Conservation (phyloP, 2,888 invertebrate species). For the Apomyelois bistriatella region DNA sequence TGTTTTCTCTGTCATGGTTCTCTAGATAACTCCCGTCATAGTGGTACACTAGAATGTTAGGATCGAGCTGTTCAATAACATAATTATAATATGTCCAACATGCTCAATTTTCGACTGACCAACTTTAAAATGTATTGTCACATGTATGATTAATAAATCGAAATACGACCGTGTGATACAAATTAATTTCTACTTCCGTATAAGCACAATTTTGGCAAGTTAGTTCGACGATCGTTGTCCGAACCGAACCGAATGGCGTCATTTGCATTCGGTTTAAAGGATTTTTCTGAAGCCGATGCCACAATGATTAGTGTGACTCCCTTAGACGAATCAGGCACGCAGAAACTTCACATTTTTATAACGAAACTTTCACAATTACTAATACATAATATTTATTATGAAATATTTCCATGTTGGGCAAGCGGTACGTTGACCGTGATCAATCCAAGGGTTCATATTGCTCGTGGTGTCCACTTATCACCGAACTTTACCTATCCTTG, state of each 20-base stretch:
- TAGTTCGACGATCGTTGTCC: background rate
- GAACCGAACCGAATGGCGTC: no score
- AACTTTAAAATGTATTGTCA: constrained; percentile 64
- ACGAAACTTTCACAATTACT: background rate
- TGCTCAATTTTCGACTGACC: constrained; percentile 79
- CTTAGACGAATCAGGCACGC: background rate
- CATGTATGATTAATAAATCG: constrained; percentile 27
- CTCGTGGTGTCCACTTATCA: no score
- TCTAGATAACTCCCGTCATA: constrained; percentile 50
- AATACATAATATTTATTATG: constrained; percentile 15
- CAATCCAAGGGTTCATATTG: no score
- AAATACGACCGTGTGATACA: constrained; percentile 38
- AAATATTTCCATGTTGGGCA: constrained; percentile 14
- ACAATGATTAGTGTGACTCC: no score
- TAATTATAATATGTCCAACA: constrained; percentile 49
- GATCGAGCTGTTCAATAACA: constrained; percentile 58
- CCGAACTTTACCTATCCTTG: constrained; percentile 20
- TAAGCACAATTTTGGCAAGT: constrained; percentile 18
- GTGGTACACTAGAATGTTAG: constrained; percentile 56
- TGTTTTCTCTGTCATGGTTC: constrained; percentile 42
- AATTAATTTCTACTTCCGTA: constrained; percentile 41
- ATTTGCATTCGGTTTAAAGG: no score
- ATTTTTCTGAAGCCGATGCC: no score
- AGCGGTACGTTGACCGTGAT: no score
- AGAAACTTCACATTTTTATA: background rate